These are phyloP conservation scores for Heterochromis multidens DNA, from an alignment of 2,113 vertebrate genomes.

Conservation along the genomic window DNA sequence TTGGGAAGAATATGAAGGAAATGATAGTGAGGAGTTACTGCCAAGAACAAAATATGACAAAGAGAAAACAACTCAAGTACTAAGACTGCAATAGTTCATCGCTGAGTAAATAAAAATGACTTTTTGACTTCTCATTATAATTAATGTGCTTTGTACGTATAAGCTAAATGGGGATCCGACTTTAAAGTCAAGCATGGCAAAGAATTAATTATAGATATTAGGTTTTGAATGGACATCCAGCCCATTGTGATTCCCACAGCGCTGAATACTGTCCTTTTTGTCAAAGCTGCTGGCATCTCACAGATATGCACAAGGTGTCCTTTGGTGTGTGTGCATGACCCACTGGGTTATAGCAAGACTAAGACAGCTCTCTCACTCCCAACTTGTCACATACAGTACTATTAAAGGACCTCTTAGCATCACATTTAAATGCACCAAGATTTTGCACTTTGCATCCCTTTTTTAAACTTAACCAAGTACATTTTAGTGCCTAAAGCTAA, in stretches of 20 bases:
- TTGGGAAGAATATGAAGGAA: neutral
- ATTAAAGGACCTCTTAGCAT: neutral
- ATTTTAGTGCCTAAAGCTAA: neutral
- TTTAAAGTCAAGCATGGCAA: neutral
- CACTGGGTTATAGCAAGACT: neutral
- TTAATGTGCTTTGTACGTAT: neutral
- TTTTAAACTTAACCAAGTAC: neutral
- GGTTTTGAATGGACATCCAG: neutral
- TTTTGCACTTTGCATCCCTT: neutral
- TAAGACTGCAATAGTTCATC: neutral
- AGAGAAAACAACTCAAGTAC: neutral
- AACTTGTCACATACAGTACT: neutral
- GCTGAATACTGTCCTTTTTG: neutral
- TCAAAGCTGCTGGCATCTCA: neutral
- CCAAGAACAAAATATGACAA: neutral
- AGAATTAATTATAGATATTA: neutral
- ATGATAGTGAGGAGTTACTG: neutral
- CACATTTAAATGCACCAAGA: neutral
- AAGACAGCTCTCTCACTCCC: neutral
- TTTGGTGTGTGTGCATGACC: neutral
- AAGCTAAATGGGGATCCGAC: neutral
- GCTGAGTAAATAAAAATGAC: neutral
- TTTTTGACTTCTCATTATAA: neutral
- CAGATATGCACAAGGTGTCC: neutral
- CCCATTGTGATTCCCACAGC: neutral